phyloP scores from a whole-genome alignment of 1,140 invertebrate species.

The Leucophenga varia region DNA sequence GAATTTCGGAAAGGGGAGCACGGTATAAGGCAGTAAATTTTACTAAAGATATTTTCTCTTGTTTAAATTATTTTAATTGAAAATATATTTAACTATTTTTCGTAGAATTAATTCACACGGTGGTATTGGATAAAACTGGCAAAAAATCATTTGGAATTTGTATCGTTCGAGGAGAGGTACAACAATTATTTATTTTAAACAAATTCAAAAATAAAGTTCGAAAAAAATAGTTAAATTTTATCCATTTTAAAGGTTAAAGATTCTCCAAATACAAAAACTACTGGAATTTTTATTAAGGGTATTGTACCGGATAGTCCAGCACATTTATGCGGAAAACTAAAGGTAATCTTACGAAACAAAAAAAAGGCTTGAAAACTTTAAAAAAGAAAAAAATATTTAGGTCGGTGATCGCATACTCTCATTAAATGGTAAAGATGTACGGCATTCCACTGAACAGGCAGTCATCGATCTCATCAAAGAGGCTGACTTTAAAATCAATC shows the following conservation, averaged over 20 bases:
- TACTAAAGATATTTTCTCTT: no score
- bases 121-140: constrained; percentile 49
- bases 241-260: constrained; percentile 58
- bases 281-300: constrained; percentile 98
- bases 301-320: constrained; percentile 95
- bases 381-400: constrained; percentile 57
- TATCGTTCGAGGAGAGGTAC: constrained; percentile 94
- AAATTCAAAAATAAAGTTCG: background rate
- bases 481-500: constrained; percentile 83
- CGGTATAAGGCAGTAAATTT: no score
- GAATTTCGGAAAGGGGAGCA: no score
- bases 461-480: constrained; percentile 96
- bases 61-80: no score
- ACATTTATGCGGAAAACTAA: constrained; percentile 81
- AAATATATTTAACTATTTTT: no score
- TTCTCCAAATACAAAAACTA: constrained; percentile 61
- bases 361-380: background rate
- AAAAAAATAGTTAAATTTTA: constrained; percentile 1
- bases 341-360: constrained; percentile 61
- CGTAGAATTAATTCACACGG: constrained; percentile 43
- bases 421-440: constrained; percentile 90
- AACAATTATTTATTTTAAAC: constrained; percentile 2
- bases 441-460: constrained; percentile 87
- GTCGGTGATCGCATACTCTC: constrained; percentile 87
- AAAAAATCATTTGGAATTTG: constrained; percentile 81